These are phyloP conservation scores for Merops nubicus DNA, from an alignment of 2,113 vertebrate species.

Conservation along the genomic window DNA sequence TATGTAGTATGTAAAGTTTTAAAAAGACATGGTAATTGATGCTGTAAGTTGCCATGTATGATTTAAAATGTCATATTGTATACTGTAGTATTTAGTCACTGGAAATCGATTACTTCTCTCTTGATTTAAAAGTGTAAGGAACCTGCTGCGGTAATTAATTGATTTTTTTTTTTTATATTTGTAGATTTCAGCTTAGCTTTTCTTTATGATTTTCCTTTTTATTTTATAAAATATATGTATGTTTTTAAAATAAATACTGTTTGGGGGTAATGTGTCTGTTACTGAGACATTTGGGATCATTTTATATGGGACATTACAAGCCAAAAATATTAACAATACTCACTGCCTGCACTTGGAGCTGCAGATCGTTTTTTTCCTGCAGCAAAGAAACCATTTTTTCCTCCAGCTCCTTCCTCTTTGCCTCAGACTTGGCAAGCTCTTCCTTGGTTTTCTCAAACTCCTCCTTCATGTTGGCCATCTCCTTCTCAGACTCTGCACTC, in stretches of 20 bases:
- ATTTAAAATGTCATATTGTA: background rate
- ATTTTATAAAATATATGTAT: background rate
- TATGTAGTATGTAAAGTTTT: background rate
- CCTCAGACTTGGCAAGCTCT: slow-evolving; percentile 83
- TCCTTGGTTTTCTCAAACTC: slow-evolving; percentile 90
- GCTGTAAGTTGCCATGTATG: background rate
- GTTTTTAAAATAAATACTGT: background rate
- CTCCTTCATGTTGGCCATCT: slow-evolving; percentile 73
- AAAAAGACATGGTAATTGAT: background rate
- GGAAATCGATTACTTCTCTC: background rate
- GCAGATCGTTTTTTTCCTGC: slow-evolving; percentile 89
- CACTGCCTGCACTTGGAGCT: slow-evolving; percentile 88
- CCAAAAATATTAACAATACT: background rate
- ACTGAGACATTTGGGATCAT: background rate
- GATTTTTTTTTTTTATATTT: background rate
- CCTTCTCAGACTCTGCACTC: slow-evolving; percentile 84
- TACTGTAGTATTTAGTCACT: background rate
- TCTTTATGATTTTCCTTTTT: background rate
- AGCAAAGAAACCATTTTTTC: slow-evolving; percentile 80
- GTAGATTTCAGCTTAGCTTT: background rate
- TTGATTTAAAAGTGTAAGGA: background rate
- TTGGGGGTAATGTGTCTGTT: background rate
- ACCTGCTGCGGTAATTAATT: background rate
- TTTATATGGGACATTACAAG: background rate
- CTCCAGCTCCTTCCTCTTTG: slow-evolving; percentile 85